Evolutionary conservation across 64 coral and sea anemone species (phyloP), one percentile per base, ranked within the genome.

Genomic region (Anthopleura sola): DNA sequence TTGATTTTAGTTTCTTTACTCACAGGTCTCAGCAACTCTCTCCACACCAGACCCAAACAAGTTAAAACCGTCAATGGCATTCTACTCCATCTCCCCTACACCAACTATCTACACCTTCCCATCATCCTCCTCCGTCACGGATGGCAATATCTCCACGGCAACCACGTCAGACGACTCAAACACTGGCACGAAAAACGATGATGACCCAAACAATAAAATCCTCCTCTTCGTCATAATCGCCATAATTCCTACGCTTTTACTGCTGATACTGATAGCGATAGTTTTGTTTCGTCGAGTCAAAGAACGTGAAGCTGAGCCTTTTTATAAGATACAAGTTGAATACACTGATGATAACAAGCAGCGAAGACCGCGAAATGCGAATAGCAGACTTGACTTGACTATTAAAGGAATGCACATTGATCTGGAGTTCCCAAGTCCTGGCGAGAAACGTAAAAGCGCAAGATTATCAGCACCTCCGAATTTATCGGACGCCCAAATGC

Each of bases 331-430:
- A 33, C 88, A 88, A 78, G 55, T 96, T 32, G 94, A 96, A 78
- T 96, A 96, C 46, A 60, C 39, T 1, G 94, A 95, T 24, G 88
- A 94, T 29, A 83, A 51, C 80, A 79, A 75, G 36, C 37, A 29
- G 13, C 49, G 53, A 54, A 11, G 15, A 50, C 74, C 87, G 74
- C 68, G 87, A 84, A 78, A 49, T 37, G 36, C 49, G 5, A 92
- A 96, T 57, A 96, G 94, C 40, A 83, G 87, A 17, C 55, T 96
- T 21, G 94, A 96, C 69, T 87, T 96, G 71, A 90, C 86, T 0
- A 89, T 96, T 39, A 95, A 95, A 39, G 94, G 87, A 55, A 95
- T 95, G 51, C 94, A 92, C 18, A 92, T 95, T 20, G 94, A 95
- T 68, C 47, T 95, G 44, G 94, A 95, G 24, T 92, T 86, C 28